phyloP scores from a whole-genome alignment of 2,113 vertebrate genomes.

The Xiphorhynchus elegans region DNA sequence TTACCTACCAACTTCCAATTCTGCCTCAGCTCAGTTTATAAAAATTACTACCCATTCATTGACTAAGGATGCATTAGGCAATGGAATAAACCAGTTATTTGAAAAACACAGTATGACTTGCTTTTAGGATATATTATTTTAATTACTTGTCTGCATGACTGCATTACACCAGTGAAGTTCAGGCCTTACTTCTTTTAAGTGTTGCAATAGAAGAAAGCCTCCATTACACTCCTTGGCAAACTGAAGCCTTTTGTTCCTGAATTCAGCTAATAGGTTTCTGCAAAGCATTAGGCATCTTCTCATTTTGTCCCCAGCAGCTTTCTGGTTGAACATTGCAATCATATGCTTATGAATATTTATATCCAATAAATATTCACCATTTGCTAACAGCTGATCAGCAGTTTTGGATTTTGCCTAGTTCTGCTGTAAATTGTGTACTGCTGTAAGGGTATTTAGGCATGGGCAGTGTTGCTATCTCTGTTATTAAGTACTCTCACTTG shows the following conservation, averaged over 20 bases:
- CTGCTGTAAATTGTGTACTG: not conserved
- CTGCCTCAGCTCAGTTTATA: not conserved
- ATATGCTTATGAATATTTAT: not conserved
- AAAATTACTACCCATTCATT: not conserved
- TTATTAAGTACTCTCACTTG: not conserved
- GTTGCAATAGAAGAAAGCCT: not conserved
- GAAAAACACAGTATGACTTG: not conserved
- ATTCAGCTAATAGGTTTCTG: not conserved
- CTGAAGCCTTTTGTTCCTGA: constrained; percentile 24
- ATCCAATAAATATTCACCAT: not conserved
- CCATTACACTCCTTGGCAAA: not conserved
- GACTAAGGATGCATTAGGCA: not conserved
- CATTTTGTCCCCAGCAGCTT: not conserved
- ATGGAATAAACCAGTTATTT: constrained; percentile 1
- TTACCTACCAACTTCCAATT: not conserved
- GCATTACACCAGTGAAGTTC: not conserved
- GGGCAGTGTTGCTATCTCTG: not conserved
- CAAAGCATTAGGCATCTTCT: not conserved
- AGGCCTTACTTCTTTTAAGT: not conserved
- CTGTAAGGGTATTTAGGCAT: not conserved
- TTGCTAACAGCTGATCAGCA: not conserved
- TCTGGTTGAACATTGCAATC: not conserved
- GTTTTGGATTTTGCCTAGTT: not conserved
- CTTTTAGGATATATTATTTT: not conserved
- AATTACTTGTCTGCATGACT: not conserved